Base-by-base conservation (phyloP, 2,888 invertebrate genomes). In the Agonopterix heracliana region DNA sequence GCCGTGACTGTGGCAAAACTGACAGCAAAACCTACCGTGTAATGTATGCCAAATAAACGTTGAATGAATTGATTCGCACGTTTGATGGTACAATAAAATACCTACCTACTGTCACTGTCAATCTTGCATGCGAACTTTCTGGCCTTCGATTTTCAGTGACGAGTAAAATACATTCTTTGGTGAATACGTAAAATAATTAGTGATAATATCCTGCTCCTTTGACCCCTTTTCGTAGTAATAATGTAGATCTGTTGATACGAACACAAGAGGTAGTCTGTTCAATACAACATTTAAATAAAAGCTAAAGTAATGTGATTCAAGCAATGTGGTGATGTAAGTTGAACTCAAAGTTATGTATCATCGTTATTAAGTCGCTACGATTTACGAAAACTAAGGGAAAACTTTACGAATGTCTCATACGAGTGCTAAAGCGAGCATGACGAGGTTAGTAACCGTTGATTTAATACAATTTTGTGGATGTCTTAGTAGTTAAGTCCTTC, bases 251-350 rank as follows among this genome's bases (percentile, higher is more conserved):
- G 26, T 26, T 26, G 26, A 26, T 26, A 26, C 26, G 26, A 26
- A 26, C 26, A 26, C 47, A 17, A 40, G 26, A 48, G 48, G 41
- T 17, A 34, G 9, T n/a, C 9, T 34, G 34, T 47, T 42, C 26
- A 26, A 26, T 26, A 26, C 26, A 26, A 26, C 0, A 26, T 26
- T 26, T 26, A 5, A 26, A 26, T 26, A 26, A 7, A 5, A 26
- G 7, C 26, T 26, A 26, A 26, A 26, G 26, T 26, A 26, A 26
- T 26, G 26, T 26, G 26, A 26, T 26, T 26, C 26, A 26, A 26
- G 26, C 26, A 46, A 34, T 47, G 48, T 48, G 54, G 58, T 59
- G 60, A 61, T 61, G 57, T 61, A 61, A 63, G 56, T 57, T 59
- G 46, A 41, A 50, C 54, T 49, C 53, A 54, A 50, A 12, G 44